Conservation (phyloP, 2,797 vertebrate genomes). For the Sparus aurata region DNA sequence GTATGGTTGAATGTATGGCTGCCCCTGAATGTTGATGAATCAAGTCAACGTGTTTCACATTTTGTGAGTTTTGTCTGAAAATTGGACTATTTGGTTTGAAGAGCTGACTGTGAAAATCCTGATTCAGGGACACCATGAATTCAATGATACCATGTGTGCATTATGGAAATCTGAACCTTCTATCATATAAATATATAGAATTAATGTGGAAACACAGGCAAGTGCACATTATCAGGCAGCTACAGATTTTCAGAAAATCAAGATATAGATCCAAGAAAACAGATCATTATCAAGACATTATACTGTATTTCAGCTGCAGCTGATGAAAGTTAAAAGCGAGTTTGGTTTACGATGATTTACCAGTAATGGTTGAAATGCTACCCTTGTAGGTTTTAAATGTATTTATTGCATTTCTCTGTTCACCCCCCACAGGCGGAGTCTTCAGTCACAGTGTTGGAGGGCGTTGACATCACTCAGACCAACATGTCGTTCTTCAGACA, state of each 20-base stretch:
- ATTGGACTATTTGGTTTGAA: too few relatives aligned
- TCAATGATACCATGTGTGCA: not conserved
- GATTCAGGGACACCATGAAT: not conserved
- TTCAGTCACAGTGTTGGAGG: conserved; percentile 89
- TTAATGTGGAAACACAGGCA: too few relatives aligned
- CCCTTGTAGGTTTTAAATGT: not conserved
- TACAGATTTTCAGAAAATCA: not conserved
- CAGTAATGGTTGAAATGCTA: not conserved
- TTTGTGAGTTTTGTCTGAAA: too few relatives aligned
- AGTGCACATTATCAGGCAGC: too few relatives aligned
- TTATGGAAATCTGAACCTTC: too few relatives aligned
- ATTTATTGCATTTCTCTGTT: not conserved
- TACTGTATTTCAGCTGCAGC: not conserved
- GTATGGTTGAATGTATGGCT: not conserved
- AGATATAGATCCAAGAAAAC: not conserved
- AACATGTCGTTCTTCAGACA: conserved; percentile 94
- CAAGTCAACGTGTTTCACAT: too few relatives aligned
- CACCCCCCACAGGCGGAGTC: conserved; percentile 83
- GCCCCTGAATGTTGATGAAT: not conserved
- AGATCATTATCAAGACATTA: not conserved
- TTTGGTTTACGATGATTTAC: not conserved
- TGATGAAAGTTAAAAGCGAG: not conserved
- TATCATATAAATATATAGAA: too few relatives aligned
- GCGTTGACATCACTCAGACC: conserved; percentile 91
- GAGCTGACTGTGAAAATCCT: not conserved